Evolutionary conservation across 2,113 vertebrate genomes (phyloP).

Genomic region (Plectropomus leopardus): DNA sequence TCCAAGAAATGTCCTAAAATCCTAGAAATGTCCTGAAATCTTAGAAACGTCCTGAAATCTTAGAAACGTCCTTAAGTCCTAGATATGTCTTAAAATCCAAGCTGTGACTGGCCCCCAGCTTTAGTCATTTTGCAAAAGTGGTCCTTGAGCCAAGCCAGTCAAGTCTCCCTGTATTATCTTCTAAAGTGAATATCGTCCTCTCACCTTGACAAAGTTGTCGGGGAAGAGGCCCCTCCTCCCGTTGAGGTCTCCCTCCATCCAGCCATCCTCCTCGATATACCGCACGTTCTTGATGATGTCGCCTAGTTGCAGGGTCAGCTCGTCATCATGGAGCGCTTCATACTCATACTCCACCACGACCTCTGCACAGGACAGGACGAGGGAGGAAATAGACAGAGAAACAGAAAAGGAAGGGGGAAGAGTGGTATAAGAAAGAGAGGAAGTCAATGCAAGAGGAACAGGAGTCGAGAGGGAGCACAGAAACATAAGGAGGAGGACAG

Average conservation of each 20-base stretch:
- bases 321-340: constrained; percentile 93
- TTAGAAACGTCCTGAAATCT: too few relatives aligned
- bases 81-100: too few relatives aligned
- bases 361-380: constrained; percentile 83
- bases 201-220: constrained; percentile 98
- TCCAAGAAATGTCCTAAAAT: too few relatives aligned
- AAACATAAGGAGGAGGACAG: neutral
- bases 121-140: too few relatives aligned
- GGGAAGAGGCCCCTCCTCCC: constrained; percentile 95
- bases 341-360: constrained; percentile 97
- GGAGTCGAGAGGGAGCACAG: neutral
- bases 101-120: too few relatives aligned
- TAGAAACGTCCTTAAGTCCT: too few relatives aligned
- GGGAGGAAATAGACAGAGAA: neutral
- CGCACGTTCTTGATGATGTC: constrained; percentile 94
- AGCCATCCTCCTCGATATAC: constrained; percentile 94
- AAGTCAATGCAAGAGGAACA: neutral
- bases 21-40: too few relatives aligned
- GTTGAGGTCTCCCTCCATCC: constrained; percentile 95
- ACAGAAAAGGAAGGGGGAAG: neutral
- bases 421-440: neutral
- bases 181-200: too few relatives aligned
- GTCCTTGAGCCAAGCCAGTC: too few relatives aligned
- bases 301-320: constrained; percentile 92
- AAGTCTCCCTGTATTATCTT: too few relatives aligned